Evolutionary conservation across 2,797 vertebrate species (phyloP).

Genomic region (Mionectes olivaceus): DNA sequence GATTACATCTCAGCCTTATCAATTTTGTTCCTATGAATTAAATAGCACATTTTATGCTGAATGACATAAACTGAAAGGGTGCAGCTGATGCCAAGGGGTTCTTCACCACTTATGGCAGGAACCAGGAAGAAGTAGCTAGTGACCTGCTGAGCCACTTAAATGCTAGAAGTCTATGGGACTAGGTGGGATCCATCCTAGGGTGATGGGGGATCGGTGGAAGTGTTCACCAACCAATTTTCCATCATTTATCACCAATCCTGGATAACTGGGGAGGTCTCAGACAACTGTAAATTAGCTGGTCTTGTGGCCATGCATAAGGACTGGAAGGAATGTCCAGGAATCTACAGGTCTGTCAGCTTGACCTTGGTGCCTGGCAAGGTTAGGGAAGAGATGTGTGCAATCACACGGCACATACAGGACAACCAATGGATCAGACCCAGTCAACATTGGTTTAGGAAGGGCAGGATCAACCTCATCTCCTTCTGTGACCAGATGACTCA

Average conservation of each 20-base stretch:
- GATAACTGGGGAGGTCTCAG: neutral
- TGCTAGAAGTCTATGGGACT: neutral
- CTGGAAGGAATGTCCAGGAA: neutral
- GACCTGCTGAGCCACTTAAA: neutral
- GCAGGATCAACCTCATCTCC: neutral
- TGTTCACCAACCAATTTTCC: neutral
- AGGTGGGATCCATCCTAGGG: neutral
- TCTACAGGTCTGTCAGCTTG: neutral
- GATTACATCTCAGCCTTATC: neutral
- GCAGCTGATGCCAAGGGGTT: fast-evolving
- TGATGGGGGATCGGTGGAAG: neutral
- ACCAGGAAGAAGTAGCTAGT: neutral
- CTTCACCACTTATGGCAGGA: neutral
- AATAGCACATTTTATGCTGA: neutral
- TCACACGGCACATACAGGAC: neutral
- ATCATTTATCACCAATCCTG: neutral
- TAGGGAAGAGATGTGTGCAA: neutral
- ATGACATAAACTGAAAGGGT: neutral
- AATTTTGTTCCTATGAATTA: neutral
- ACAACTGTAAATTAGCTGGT: neutral
- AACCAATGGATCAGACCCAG: neutral
- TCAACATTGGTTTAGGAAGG: neutral
- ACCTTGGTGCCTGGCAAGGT: neutral
- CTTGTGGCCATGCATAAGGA: neutral
- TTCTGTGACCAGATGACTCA: too few species aligned